These are phyloP conservation scores for Chlorocebus sabaeus DNA, from an alignment of 2,113 vertebrate genomes.

Conservation along the genomic window DNA sequence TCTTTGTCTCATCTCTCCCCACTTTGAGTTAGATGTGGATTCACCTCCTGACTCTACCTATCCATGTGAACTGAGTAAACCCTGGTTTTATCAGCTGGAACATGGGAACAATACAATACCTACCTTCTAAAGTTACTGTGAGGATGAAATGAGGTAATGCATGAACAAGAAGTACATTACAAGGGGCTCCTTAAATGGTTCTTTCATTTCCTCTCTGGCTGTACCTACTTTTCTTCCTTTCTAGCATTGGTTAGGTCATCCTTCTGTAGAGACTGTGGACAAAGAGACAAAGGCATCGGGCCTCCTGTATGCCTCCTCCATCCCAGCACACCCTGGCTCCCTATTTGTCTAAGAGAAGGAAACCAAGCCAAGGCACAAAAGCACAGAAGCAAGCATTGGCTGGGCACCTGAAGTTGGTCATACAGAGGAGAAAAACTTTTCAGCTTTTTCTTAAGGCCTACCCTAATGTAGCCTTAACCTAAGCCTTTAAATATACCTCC, in stretches of 20 bases:
- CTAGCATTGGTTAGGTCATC: neutral
- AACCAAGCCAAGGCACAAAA: neutral
- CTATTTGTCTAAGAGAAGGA: rapidly evolving
- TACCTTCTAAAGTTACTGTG: neutral
- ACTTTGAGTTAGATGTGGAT: neutral
- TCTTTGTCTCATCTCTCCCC: neutral
- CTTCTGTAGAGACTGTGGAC: neutral
- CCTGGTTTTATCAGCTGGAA: neutral
- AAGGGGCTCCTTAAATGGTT: neutral
- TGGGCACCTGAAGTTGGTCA: neutral
- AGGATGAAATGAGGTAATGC: neutral
- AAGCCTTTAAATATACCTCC: neutral
- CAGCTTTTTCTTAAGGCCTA: neutral
- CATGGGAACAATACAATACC: too few relatives aligned
- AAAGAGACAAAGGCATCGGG: neutral
- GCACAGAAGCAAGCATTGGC: too few relatives aligned
- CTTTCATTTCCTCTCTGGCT: neutral
- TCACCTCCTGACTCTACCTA: neutral
- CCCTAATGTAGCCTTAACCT: neutral
- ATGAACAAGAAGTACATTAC: neutral
- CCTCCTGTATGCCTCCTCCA: neutral
- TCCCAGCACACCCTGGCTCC: rapidly evolving
- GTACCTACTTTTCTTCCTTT: neutral
- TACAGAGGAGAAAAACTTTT: neutral
- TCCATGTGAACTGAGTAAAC: too few relatives aligned